A percentile compares a stretch with the other conserved stretches of the same genome.
These are phyloP conservation scores for Lampris megalopsis DNA, from an alignment of 2,113 vertebrate species.

Conservation along the genomic window DNA sequence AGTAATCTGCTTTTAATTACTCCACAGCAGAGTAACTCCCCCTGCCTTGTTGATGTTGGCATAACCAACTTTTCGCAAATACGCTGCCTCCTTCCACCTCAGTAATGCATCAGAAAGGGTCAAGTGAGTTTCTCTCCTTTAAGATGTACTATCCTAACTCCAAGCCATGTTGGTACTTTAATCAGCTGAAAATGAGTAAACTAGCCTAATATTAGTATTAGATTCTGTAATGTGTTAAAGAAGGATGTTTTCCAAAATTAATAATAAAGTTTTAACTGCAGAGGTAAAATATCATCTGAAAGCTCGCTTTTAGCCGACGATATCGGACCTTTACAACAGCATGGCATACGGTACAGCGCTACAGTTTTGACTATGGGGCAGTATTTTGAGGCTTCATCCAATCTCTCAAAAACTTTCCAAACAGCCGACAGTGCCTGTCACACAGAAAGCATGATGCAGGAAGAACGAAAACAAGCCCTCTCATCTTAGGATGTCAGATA, in stretches of 20 bases:
- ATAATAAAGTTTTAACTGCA: no score
- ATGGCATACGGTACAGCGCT: neutral
- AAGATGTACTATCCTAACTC: slow-evolving; percentile 52
- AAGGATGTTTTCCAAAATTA: neutral
- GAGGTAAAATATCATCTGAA: slow-evolving; percentile 12
- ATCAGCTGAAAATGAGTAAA: neutral
- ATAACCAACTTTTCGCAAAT: slow-evolving; percentile 62
- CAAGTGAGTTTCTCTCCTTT: slow-evolving; percentile 60
- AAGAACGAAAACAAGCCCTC: slow-evolving; percentile 16
- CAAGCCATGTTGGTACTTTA: slow-evolving; percentile 16
- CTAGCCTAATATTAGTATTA: slow-evolving; percentile 29
- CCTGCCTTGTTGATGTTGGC: slow-evolving; percentile 22
- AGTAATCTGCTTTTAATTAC: neutral
- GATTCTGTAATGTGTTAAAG: neutral
- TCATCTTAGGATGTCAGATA: slow-evolving; percentile 25
- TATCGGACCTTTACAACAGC: neutral
- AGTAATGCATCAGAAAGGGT: slow-evolving; percentile 65
- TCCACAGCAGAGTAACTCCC: slow-evolving; percentile 3
- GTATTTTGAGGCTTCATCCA: neutral
- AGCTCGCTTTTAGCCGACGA: slow-evolving; percentile 5
- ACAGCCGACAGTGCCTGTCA: slow-evolving; percentile 9
- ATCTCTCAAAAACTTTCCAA: slow-evolving; percentile 47
- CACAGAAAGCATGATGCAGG: neutral
- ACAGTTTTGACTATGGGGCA: neutral
- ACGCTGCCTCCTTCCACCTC: slow-evolving; percentile 59